Evolutionary conservation across 1,140 invertebrate species (phyloP).

Genomic region (Pseudoatta argentina): DNA sequence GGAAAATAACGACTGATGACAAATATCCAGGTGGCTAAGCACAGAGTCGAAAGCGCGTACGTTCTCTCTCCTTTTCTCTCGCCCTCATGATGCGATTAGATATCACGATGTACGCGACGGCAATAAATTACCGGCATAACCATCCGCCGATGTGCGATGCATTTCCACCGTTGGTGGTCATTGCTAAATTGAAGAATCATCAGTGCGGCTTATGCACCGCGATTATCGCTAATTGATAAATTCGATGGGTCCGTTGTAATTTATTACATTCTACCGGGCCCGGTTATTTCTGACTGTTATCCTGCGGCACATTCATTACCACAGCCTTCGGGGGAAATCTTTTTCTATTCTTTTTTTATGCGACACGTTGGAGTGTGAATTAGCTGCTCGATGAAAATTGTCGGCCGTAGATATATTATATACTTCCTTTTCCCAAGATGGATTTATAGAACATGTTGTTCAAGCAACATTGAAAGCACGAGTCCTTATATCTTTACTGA

Average conservation of each 20-base stretch:
- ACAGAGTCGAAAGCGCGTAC: conserved; percentile 41
- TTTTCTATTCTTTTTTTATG: conserved; percentile 3
- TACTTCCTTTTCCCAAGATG: neutral
- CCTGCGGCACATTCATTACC: conserved; percentile 41
- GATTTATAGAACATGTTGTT: neutral
- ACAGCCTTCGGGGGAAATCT: conserved; percentile 45
- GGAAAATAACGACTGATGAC: conserved; percentile 67
- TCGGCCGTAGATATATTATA: neutral
- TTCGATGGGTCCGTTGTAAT: conserved; percentile 70
- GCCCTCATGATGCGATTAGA: conserved; percentile 58
- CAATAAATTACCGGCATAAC: conserved; percentile 70
- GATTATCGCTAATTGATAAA: conserved; percentile 79
- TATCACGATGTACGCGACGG: conserved; percentile 58
- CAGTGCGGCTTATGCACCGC: conserved; percentile 54
- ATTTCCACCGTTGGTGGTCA: conserved; percentile 64
- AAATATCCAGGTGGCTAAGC: conserved; percentile 65
- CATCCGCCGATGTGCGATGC: conserved; percentile 48
- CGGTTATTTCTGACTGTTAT: conserved; percentile 67
- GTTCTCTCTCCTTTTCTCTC: neutral
- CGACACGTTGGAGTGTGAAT: conserved; percentile 14
- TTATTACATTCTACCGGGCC: conserved; percentile 63
- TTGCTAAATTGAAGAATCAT: conserved; percentile 78
- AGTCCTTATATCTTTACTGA: neutral
- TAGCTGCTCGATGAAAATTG: conserved; percentile 4
- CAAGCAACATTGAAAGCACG: neutral